A percentile compares a stretch with the other conserved stretches of the same genome.
Conservation (phyloP, 2,888 invertebrate genomes). For the Eupithecia centaureata region DNA sequence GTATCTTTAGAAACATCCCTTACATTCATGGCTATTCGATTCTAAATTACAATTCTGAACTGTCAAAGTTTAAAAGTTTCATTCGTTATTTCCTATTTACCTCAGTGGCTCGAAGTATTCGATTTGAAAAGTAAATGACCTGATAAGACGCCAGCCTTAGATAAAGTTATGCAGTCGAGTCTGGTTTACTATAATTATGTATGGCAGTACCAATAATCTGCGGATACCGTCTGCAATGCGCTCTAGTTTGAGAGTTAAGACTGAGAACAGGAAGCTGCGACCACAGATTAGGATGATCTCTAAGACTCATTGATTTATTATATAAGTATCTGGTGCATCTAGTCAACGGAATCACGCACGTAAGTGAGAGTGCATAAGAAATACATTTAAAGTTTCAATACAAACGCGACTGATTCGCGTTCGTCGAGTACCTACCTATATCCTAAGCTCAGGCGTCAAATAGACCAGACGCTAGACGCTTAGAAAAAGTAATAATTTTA, state of each 20-base stretch:
- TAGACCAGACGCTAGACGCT: too few relatives aligned
- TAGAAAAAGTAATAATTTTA: too few relatives aligned
- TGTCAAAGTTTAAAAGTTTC: too few relatives aligned
- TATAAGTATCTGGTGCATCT: too few relatives aligned
- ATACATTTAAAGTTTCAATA: too few relatives aligned
- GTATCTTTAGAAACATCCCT: too few relatives aligned
- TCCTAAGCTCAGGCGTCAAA: too few relatives aligned
- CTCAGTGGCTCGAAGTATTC: neutral
- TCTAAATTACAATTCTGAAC: too few relatives aligned
- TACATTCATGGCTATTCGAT: neutral
- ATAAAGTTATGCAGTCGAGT: conserved; percentile 28
- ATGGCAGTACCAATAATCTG: neutral
- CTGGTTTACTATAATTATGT: conserved; percentile 25
- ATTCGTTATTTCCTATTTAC: too few relatives aligned
- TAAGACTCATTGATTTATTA: neutral
- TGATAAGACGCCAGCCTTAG: conserved; percentile 27
- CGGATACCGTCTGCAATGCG: neutral
- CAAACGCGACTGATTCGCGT: too few relatives aligned
- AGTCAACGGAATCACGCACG: neutral
- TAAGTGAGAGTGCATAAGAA: too few relatives aligned
- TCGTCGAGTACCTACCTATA: too few relatives aligned
- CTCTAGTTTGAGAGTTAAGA: neutral
- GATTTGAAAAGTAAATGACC: conserved; percentile 7
- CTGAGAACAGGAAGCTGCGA: neutral
- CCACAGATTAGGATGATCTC: neutral